Evolutionary conservation across 1,140 invertebrate genomes (phyloP), one percentile per base, ranked within the genome.

Genomic region (Yoshiicerus persimilis): DNA sequence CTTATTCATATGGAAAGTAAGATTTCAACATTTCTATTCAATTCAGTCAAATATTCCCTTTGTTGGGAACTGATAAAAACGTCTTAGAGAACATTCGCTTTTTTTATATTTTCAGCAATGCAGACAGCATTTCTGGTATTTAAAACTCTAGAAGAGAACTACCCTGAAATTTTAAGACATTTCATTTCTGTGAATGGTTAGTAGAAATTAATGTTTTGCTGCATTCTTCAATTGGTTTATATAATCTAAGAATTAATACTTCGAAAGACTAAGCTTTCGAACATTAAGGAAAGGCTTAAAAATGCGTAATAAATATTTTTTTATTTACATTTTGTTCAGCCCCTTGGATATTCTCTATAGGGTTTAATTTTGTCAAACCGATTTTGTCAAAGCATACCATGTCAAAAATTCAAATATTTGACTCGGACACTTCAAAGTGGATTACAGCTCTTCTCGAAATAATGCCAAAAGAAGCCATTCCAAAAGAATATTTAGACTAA

Each of bases 111-210:
- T 41, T 30, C 30, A 88, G 87, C 87, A 11, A 86, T 86, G 84
- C 62, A 47, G 10, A 84, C 85, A 5, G 32, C 41, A 10, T 86
- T 38, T 16, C 27, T 11, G 27, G 23, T 1, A 34, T 88, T 16
- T 38, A 88, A 47, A 36, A 75, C 38, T n/a, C 23, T 88, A n/a
- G 87, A 88, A 20, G 23, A 32, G 9, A 77, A 88, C 39, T 88
- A 88, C n/a, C 87, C 87, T 4, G 87, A 88, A 56, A 77, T 88
- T 47, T 56, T 88, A 3, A 86, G 86, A 23, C 84, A 66, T 85
- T 86, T 84, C 25, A 41, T 84, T 36, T 41, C 80, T 11, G 39
- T 88, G n/a, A 88, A 88, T 56, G 84, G 83, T 88, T 27, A 27
- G 36, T 64, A 11, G 13, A 36, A 23, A 27, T 80, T 80, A 8